phyloP scores from a whole-genome alignment of 2,113 vertebrate species.

The Ochotona princeps region DNA sequence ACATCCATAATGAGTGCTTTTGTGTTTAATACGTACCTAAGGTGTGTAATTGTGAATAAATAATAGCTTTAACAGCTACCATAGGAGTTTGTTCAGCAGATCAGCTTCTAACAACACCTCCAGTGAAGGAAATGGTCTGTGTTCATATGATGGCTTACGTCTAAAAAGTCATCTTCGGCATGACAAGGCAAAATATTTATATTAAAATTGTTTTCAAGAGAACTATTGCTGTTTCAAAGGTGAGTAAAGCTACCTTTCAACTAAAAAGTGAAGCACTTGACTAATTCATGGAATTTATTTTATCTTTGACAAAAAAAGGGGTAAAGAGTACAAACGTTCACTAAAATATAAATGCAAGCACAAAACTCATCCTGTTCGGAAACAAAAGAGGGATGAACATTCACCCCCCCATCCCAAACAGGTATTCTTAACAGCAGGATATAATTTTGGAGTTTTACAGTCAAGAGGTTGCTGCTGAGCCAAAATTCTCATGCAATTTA shows the following conservation, averaged over 20 bases:
- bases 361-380: conserved; percentile 74
- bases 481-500: conserved; percentile 86
- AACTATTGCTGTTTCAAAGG: neutral
- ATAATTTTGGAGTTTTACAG: conserved; percentile 85
- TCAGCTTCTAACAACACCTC: neutral
- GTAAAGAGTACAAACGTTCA: neutral
- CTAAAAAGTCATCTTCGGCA: neutral
- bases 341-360: conserved; percentile 25
- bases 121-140: neutral
- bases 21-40: neutral
- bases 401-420: conserved; percentile 61
- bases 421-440: conserved; percentile 83
- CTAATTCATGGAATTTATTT: neutral
- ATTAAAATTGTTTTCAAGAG: neutral
- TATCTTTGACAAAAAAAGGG: neutral
- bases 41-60: neutral
- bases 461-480: conserved; percentile 87
- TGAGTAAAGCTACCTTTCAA: neutral
- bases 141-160: neutral
- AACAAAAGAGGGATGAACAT: conserved; percentile 43
- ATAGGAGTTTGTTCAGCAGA: neutral
- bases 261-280: conserved; percentile 16
- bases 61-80: neutral
- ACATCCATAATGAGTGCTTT: neutral
- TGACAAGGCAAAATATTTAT: conserved; percentile 1